Conservation (phyloP, 2,888 invertebrate species). For the Eupithecia subumbrata region DNA sequence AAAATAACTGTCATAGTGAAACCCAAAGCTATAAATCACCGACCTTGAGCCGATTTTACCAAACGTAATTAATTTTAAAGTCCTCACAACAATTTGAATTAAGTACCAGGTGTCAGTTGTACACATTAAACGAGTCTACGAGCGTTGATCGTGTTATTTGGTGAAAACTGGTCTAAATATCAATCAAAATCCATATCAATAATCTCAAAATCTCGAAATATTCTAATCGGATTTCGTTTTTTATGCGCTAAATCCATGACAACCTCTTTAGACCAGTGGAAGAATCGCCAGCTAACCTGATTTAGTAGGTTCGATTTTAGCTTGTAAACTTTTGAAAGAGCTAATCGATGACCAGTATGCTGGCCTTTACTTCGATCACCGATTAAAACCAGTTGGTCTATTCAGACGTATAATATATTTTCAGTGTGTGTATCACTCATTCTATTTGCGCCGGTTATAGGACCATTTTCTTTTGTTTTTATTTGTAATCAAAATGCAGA, state of each 20-base stretch:
- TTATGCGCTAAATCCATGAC: constrained; percentile 12
- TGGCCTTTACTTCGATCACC: background rate
- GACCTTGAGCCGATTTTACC: constrained; percentile 1
- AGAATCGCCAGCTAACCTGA: background rate
- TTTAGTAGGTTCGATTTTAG: background rate
- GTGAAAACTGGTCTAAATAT: background rate
- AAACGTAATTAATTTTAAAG: background rate
- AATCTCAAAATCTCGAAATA: constrained; percentile 28
- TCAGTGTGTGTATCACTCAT: too few relatives aligned
- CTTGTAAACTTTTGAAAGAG: background rate
- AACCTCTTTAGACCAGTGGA: background rate
- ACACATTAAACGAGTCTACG: background rate
- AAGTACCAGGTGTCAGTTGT: background rate
- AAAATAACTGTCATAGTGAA: constrained; percentile 35
- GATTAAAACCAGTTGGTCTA: background rate
- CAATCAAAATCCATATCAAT: constrained; percentile 1
- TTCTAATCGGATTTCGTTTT: constrained; percentile 28
- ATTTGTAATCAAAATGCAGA: too few relatives aligned
- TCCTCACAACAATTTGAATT: background rate
- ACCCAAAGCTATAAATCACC: constrained; percentile 33
- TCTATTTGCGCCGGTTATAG: too few relatives aligned
- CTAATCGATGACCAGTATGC: background rate
- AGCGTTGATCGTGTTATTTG: background rate
- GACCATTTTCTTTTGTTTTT: too few relatives aligned
- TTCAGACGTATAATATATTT: too few relatives aligned